Base-by-base conservation (phyloP, 2,888 invertebrate species). In the Euproctis similis region DNA sequence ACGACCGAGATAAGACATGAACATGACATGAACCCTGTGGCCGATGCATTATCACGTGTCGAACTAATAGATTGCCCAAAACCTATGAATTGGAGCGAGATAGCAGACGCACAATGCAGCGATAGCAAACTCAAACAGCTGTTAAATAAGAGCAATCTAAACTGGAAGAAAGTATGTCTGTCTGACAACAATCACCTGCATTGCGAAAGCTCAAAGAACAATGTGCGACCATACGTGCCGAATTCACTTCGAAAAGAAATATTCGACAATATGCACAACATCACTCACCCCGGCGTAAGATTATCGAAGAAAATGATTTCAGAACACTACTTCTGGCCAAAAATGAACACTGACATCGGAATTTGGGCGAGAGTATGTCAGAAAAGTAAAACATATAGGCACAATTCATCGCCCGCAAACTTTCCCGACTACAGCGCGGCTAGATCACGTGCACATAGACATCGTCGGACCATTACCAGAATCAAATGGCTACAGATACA, bases 371-470 rank as follows among this genome's bases (percentile, higher is more conserved):
- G n/a, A n/a, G 22, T 12, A 2, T 39, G 35, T 17, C 30, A 35
- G 14, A 19, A 21, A 2, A 13, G 23, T 6, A 39, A 35, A 24
- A 24, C 31, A 19, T 8, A 4, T 8, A 19, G 19, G n/a, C n/a
- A 19, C 19, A 19, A 19, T 8, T 7, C 19, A 8, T 19, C 19
- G 6, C n/a, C 19, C 6, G n/a, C n/a, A 4, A 8, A 8, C 4
- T 19, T 19, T 19, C n/a, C 13, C 11, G 4, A 14, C 17, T 4
- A 14, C 33, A 6, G 26, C 13, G 7, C 14, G 36, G 1, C 31
- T 39, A 16, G 24, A 28, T 4, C 38, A 38, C 12, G 3, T 35
- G 1, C 32, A 39, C 17, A 22, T 39, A 1, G 30, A 34, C 22
- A 28, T 36, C 8, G 27, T 21, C 5, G 35, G 35, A 3, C 30